Base-by-base conservation (phyloP, 2,797 vertebrate genomes). In the Intellagama lesueurii region DNA sequence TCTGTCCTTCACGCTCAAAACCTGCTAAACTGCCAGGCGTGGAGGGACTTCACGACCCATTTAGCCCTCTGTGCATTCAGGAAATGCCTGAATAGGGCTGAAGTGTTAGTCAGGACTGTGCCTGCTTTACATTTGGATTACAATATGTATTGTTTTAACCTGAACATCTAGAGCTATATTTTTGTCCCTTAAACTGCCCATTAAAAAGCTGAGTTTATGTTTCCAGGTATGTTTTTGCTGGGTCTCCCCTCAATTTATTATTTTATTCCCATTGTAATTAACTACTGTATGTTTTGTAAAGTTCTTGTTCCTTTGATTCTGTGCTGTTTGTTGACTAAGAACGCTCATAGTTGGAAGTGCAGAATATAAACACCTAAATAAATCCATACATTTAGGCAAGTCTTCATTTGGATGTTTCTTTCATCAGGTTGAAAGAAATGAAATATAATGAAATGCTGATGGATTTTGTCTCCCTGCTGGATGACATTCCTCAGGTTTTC, bases 401-500 rank as follows among this genome's bases (percentile, higher is more conserved):
- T 56, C 24, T 87, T 80, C 22, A 80, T 69, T 70, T 80, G 49
- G 68, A 82, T 82, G 86, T 94, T 94, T 94, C 40, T 94, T 94
- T 94, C 40, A 60, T 91, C 95, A 1, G 86, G 22, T 93, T 70
- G 80, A 77, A 90, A 93, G 75, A 81, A 49, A 0, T 5, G 60
- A 64, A 64, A 88, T 92, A 95, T 90, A 85, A 85, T 89, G 91
- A 89, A 86, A 90, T 89, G 22, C 69, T 92, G 69, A 26, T 91
- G 89, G 93, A 69, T 92, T 94, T 95, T 93, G 30, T 94, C 35
- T 94, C 89, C 96, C 81, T 83, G n/a, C 47, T 93, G 69, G 75
- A 87, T 66, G 60, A 70, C 88, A 90, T 92, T 88, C 86, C 78
- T 80, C 17, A 75, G 0, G 22, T 3, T 93, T 95, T 94, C 90